These are phyloP conservation scores for Flexamia atlantica DNA, from an alignment of 2,888 invertebrate species.

Conservation along the genomic window DNA sequence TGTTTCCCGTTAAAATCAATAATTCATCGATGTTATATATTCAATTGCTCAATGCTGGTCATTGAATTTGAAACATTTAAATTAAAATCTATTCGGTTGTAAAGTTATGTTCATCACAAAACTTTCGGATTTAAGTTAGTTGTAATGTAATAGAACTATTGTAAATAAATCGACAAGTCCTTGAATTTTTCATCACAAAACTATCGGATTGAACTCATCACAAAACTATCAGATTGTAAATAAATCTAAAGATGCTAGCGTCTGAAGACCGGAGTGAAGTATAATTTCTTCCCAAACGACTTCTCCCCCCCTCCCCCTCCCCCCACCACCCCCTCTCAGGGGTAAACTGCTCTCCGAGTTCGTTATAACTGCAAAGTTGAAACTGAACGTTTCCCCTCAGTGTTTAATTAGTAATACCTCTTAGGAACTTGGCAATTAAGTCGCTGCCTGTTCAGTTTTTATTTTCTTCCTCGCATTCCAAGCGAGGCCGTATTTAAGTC, in stretches of 20 bases:
- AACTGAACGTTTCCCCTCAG: conserved; percentile 9
- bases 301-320: background rate
- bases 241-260: background rate
- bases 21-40: too few species aligned
- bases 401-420: conserved; percentile 40
- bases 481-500: background rate
- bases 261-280: background rate
- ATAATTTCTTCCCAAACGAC: conserved; percentile 26
- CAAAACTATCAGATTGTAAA: background rate
- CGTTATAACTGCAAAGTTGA: conserved; percentile 43
- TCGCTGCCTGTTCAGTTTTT: background rate
- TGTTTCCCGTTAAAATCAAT: too few species aligned
- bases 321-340: too few species aligned
- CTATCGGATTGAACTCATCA: too few species aligned
- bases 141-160: too few species aligned
- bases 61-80: too few species aligned
- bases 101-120: too few species aligned
- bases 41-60: too few species aligned
- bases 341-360: conserved; percentile 20
- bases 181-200: too few species aligned
- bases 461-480: background rate
- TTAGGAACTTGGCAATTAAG: conserved; percentile 33
- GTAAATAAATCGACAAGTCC: too few species aligned
- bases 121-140: too few species aligned
- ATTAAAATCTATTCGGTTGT: too few species aligned